A percentile compares a stretch with the other conserved stretches of the same genome.
Evolutionary conservation across 2,888 invertebrate species (phyloP).

Genomic region (Tyria jacobaeae): DNA sequence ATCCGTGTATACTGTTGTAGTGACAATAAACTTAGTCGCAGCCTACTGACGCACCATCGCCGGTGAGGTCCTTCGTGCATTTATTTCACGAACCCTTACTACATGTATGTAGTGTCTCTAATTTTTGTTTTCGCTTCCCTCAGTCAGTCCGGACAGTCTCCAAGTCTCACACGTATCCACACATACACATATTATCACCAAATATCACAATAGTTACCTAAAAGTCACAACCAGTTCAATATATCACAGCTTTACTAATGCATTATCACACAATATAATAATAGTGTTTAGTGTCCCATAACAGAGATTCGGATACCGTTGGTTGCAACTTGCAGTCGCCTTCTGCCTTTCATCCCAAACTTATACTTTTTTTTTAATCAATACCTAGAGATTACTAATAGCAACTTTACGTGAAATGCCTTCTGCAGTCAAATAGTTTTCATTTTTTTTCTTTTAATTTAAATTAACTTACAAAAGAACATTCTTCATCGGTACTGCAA

Average conservation of each 20-base stretch:
- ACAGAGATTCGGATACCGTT: constrained; percentile 51
- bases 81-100: constrained; percentile 32
- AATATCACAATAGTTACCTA: constrained; percentile 86
- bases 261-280: constrained; percentile 80
- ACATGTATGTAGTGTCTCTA: constrained; percentile 50
- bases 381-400: background rate
- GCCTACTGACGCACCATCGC: constrained; percentile 51
- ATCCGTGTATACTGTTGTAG: constrained; percentile 75
- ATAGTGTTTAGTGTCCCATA: constrained; percentile 60
- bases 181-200: constrained; percentile 71
- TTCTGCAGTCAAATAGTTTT: too few species aligned
- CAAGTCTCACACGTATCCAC: constrained; percentile 49
- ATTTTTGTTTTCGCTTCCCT: constrained; percentile 56
- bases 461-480: background rate
- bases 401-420: background rate
- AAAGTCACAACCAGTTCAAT: constrained; percentile 82
- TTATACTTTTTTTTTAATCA: background rate
- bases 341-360: constrained; percentile 7
- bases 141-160: constrained; percentile 54
- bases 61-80: constrained; percentile 33
- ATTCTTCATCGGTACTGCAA: constrained; percentile 52
- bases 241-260: constrained; percentile 84
- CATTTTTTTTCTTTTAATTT: background rate
- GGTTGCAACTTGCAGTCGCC: constrained; percentile 55
- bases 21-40: constrained; percentile 74